Conservation (phyloP, 1,140 invertebrate species). For the Bombus waltoni region DNA sequence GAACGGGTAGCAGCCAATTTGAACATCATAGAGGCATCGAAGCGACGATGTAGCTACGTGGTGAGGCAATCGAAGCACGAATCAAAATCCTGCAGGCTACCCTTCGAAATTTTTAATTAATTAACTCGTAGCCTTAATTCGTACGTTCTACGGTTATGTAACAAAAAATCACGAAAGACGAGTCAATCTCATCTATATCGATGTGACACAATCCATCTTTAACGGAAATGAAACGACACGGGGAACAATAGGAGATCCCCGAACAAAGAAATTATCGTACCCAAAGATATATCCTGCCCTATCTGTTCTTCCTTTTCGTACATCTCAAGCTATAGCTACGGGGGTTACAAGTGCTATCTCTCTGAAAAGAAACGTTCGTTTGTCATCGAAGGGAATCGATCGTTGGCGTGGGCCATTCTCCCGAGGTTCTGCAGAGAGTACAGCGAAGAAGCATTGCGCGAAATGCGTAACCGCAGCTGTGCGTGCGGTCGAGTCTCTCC, state of each 20-base stretch:
- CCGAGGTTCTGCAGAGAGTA: too few species aligned
- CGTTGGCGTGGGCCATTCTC: not conserved
- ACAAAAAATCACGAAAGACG: too few species aligned
- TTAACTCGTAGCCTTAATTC: too few species aligned
- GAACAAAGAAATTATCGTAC: too few species aligned
- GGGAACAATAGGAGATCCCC: too few species aligned
- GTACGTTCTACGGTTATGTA: too few species aligned
- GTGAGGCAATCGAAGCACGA: not conserved
- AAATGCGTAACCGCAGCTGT: constrained; percentile 78
- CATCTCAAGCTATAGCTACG: not conserved
- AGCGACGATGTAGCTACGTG: constrained; percentile 19
- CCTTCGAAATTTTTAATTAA: too few species aligned
- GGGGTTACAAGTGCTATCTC: not conserved
- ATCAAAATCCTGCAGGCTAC: not conserved
- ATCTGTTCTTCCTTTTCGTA: not conserved
- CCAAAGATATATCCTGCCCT: too few species aligned
- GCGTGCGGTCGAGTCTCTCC: constrained; percentile 67
- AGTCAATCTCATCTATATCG: too few species aligned
- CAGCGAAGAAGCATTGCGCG: constrained; percentile 70
- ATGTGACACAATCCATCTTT: too few species aligned
- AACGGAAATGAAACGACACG: too few species aligned
- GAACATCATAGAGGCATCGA: not conserved
- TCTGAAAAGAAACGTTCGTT: constrained; percentile 1
- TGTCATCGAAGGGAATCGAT: constrained; percentile 38
- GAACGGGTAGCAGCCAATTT: not conserved